These are phyloP conservation scores for Dissostichus mawsoni DNA, from an alignment of 2,113 vertebrate species.

Conservation along the genomic window DNA sequence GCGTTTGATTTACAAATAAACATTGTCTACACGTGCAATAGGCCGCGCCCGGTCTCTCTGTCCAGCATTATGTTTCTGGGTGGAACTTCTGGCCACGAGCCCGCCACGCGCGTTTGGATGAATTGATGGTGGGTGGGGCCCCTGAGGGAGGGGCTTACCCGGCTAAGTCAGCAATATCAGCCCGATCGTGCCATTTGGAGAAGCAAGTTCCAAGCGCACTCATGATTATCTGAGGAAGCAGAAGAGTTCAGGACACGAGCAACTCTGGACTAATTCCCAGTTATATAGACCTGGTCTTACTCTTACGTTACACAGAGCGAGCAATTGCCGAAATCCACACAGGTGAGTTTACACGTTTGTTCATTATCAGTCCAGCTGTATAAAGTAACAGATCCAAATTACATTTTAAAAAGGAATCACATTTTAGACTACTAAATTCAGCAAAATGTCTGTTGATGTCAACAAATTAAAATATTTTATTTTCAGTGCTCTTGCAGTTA, in stretches of 20 bases:
- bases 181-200: constrained; percentile 64
- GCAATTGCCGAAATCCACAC: constrained; percentile 16
- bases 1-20: constrained; percentile 9
- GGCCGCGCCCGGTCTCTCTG: background rate
- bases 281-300: background rate
- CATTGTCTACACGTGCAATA: background rate
- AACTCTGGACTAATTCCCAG: constrained; percentile 30
- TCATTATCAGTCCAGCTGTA: background rate
- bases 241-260: constrained; percentile 38
- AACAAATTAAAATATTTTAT: too few species aligned
- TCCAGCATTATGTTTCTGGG: constrained; percentile 18
- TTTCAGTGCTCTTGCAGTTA: background rate
- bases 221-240: constrained; percentile 69
- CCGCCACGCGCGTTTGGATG: constrained; percentile 82
- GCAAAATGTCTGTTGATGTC: too few species aligned
- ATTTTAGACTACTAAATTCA: background rate
- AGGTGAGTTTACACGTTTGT: constrained; percentile 61
- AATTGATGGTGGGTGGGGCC: constrained; percentile 71
- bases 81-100: constrained; percentile 82
- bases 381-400: background rate
- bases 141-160: constrained; percentile 76
- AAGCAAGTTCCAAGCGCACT: constrained; percentile 67
- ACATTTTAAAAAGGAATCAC: background rate
- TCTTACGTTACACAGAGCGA: constrained; percentile 24
- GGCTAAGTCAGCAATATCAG: constrained; percentile 61